Conservation (phyloP, 2,113 vertebrate genomes). For the Dunckerocampus dactyliophorus region DNA sequence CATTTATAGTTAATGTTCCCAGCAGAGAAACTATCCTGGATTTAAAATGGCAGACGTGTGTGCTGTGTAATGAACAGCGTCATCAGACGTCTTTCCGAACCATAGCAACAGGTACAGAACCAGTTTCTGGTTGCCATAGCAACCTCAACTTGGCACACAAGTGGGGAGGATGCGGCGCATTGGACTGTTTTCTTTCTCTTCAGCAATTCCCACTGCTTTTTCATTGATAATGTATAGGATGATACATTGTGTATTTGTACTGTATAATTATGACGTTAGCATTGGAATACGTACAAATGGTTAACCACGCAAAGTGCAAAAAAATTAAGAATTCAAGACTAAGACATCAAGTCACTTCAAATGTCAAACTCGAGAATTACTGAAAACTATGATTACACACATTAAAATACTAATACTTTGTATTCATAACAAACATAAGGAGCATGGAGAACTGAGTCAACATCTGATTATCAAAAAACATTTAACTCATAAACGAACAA, state of each 20-base stretch:
- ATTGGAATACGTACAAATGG: constrained; percentile 21
- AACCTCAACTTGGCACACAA: constrained; percentile 63
- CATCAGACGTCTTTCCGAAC: constrained; percentile 58
- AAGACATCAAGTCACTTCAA: constrained; percentile 57
- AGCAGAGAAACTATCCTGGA: constrained; percentile 20
- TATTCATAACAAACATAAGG: neutral
- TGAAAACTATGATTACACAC: constrained; percentile 16
- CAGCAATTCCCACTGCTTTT: constrained; percentile 9
- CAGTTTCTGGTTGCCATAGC: constrained; percentile 69
- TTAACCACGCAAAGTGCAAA: constrained; percentile 21
- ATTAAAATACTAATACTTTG: neutral
- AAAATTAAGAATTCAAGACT: constrained; percentile 42
- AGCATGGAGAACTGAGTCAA: neutral
- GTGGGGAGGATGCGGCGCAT: constrained; percentile 49
- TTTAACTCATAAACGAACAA: too few species aligned
- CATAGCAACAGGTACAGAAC: constrained; percentile 71
- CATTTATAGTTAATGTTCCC: constrained; percentile 37
- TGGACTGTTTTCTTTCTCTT: constrained; percentile 30
- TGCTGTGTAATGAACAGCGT: constrained; percentile 50
- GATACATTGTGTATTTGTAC: constrained; percentile 15
- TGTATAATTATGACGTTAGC: constrained; percentile 16
- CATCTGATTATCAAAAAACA: too few species aligned
- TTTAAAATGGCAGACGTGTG: constrained; percentile 56
- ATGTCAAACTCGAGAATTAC: constrained; percentile 18
- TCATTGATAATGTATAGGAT: constrained; percentile 11